These are phyloP conservation scores for Coenonympha arcania DNA, from an alignment of 2,888 invertebrate species.

Conservation along the genomic window DNA sequence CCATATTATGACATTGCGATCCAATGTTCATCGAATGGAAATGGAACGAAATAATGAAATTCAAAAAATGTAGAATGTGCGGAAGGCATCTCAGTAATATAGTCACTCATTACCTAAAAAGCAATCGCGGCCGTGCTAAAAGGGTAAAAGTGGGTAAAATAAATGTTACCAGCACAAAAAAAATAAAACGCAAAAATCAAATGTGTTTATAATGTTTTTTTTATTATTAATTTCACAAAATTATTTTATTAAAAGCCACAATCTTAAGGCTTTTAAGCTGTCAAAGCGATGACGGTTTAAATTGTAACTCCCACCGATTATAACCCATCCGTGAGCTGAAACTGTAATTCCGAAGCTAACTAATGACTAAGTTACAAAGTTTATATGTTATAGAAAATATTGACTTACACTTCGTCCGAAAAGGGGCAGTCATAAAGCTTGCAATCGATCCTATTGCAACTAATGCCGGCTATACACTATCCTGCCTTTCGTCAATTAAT, in stretches of 20 bases:
- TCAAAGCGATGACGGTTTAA: slow-evolving; percentile 62
- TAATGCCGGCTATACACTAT: too few species aligned
- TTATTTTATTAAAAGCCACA: slow-evolving; percentile 73
- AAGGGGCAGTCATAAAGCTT: slow-evolving; percentile 64
- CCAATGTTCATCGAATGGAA: too few species aligned
- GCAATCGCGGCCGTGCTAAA: too few species aligned
- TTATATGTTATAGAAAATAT: slow-evolving; percentile 69
- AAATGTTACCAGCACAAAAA: not conserved
- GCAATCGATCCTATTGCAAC: slow-evolving; percentile 52
- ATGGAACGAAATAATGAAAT: too few species aligned
- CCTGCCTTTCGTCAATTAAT: too few species aligned
- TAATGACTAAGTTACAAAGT: slow-evolving; percentile 62
- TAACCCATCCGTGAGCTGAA: slow-evolving; percentile 52
- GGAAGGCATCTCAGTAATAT: too few species aligned
- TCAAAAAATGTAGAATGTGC: too few species aligned
- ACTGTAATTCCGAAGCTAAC: slow-evolving; percentile 64
- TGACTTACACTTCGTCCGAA: slow-evolving; percentile 55
- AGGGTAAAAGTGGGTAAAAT: not conserved
- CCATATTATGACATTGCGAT: too few species aligned
- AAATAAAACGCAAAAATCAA: slow-evolving; percentile 24
- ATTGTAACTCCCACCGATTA: slow-evolving; percentile 42
- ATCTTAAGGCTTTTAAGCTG: slow-evolving; percentile 73
- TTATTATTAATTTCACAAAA: slow-evolving; percentile 73
- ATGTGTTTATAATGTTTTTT: slow-evolving; percentile 60
- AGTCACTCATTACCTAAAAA: too few species aligned